Evolutionary conservation across 2,888 invertebrate species (phyloP), one percentile per base, ranked within the genome.

Genomic region (Leptopilina syphax): DNA sequence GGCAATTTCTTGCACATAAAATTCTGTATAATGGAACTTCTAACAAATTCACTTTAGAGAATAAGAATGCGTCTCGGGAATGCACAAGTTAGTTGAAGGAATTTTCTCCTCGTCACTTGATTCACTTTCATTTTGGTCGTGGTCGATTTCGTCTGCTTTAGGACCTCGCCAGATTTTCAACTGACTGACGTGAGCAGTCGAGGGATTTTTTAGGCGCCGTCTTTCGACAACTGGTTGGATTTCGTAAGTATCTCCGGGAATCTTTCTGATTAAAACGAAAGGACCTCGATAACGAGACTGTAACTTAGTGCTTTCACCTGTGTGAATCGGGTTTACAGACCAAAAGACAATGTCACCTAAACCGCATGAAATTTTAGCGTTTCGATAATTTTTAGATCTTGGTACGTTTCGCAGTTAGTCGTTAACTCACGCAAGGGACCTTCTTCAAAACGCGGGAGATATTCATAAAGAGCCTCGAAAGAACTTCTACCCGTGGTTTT

Each of bases 91-190:
- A 57, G 87, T 13, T 27, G 60, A 81, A 60, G 87, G 85, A 67
- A 85, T 84, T 12, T 85, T n/a, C 6, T 44, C 81, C 50, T 87
- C 85, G 6, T 78, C 76, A n/a, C 79, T 57, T 24, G 27, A 77
- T 65, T 77, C 10, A 12, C 57, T 57, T 13, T 13, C 4, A 1
- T 3, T 57, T 57, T 13, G 13, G n/a, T 57, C 57, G 57, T 57
- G 10, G n/a, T 57, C 57, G 8, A 44, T 44, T 44, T 44, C 44
- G 44, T 44, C 44, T 27, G 4, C 44, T 41, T 5, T 34, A 76
- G 2, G 76, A 70, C 78, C 67, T 41, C 80, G 54, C 78, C 76
- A 80, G 50, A 80, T 77, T 60, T 80, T 80, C 1, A 77, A 27
- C 44, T 80, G 76, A 76, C 78, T 80, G 1, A 76, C 67, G 27